Conservation (phyloP, 2,113 vertebrate species). For the Rhinolophus ferrumequinum region DNA sequence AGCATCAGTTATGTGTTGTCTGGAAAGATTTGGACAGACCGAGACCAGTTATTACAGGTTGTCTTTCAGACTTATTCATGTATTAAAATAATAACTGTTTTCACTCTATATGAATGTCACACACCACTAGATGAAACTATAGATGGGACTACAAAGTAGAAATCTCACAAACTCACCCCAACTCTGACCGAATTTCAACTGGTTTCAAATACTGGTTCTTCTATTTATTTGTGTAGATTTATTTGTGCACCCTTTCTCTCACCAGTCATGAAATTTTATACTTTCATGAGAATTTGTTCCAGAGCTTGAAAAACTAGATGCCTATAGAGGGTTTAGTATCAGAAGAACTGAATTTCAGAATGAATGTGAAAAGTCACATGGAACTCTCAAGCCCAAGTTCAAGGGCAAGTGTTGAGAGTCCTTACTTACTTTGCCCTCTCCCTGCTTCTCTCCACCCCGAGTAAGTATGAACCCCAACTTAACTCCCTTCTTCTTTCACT, state of each 20-base stretch:
- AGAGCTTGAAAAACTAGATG: background rate
- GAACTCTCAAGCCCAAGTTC: background rate
- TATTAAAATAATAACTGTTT: background rate
- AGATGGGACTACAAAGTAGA: background rate
- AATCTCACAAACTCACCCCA: background rate
- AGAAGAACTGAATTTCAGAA: background rate
- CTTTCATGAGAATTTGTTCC: background rate
- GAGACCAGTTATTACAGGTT: background rate
- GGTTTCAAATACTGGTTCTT: background rate
- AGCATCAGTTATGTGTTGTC: background rate
- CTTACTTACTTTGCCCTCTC: background rate
- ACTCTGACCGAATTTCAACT: background rate
- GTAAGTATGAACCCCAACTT: background rate
- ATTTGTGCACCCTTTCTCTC: background rate
- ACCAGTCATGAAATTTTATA: background rate
- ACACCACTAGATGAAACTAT: background rate
- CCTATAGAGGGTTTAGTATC: background rate
- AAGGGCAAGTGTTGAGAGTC: background rate
- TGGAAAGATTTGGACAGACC: background rate
- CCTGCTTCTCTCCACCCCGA: background rate
- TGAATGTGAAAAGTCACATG: background rate
- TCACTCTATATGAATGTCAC: background rate
- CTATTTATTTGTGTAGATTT: background rate
- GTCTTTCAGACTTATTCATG: background rate
- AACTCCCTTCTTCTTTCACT: background rate